Percentiles rank a stretch among this genome's conserved stretches.
phyloP scores from a whole-genome alignment of 2,113 vertebrate genomes.

The Upupa epops region DNA sequence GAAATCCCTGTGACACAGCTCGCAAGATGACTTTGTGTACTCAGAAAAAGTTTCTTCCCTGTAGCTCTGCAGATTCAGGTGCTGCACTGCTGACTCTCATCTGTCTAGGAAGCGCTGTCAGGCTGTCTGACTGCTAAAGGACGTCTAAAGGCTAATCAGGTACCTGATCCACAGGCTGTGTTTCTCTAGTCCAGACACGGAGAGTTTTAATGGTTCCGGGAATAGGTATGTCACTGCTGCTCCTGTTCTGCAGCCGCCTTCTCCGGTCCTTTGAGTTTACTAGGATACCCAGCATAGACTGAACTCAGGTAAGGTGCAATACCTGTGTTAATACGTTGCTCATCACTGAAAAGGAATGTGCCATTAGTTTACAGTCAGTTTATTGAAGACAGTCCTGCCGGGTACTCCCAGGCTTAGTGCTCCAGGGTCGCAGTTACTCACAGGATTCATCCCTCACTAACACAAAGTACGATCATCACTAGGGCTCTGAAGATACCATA shows the following conservation, averaged over 20 bases:
- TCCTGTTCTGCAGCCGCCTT: background rate
- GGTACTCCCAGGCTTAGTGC: background rate
- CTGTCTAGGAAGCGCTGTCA: background rate
- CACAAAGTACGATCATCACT: background rate
- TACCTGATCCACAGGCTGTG: background rate
- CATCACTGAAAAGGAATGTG: background rate
- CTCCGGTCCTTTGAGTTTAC: background rate
- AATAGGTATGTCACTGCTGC: background rate
- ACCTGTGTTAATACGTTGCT: background rate
- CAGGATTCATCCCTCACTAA: background rate
- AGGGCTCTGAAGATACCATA: rapidly evolving
- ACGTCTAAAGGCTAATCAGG: background rate
- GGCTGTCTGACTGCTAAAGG: background rate
- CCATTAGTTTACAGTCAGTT: background rate
- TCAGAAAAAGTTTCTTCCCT: background rate
- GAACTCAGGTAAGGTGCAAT: background rate
- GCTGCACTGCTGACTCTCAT: background rate
- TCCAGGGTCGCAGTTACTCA: background rate
- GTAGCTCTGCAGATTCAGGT: background rate
- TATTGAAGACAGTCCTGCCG: background rate
- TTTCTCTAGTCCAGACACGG: background rate
- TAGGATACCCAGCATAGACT: background rate
- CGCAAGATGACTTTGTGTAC: background rate
- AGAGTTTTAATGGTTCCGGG: background rate
- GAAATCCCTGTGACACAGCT: background rate